Base-by-base conservation (phyloP, 1,140 invertebrate species). In the Meloidogyne hapla region DNA sequence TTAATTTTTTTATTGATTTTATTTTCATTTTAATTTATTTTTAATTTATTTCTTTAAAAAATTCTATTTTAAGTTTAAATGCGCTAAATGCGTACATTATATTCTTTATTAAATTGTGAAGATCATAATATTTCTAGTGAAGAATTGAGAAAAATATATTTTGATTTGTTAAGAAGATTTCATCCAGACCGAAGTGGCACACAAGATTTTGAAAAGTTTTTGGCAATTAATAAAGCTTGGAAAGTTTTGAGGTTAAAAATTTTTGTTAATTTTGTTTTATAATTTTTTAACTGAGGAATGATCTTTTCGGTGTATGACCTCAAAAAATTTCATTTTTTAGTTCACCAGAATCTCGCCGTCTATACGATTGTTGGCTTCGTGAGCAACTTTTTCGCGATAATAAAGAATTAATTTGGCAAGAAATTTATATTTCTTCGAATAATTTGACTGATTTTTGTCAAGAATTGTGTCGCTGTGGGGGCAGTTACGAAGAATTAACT, bases 381-480 rank as follows among this genome's bases (percentile, higher is more conserved):
- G 70, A 73, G 10, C 70, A 73, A 33, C 56, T 63, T 63, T 33
- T 73, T 26, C 70, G 70, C 9, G 48, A 28, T 25, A 64, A 73
- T 61, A 73, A 73, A 33, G 70, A 73, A n/a, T 25, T 73, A 64
- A 73, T 73, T 28, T 28, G 61, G 21, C n/a, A 73, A 42, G 70
- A 73, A 28, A 38, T 73, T 63, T 63, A 40, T n/a, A 8, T 73
- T 21, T 42, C 28, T 18, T 8, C 21, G 8, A 67, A 25, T n/a
- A 64, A 73, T 63, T 38, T 72, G 45, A 13, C 21, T 56, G 48
- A 56, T n/a, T n/a, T 56, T 65, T 73, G 61, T 73, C 40, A 63
- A 64, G 70, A 61, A 64, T 18, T 28, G 26, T 73, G 70, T 63
- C 70, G 70, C 12, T 73, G 70, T 33, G 70, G 70, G 10, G 70